Percentiles rank a stretch among this genome's conserved stretches.
Conservation (phyloP, 2,797 vertebrate species). For the Channa striata region DNA sequence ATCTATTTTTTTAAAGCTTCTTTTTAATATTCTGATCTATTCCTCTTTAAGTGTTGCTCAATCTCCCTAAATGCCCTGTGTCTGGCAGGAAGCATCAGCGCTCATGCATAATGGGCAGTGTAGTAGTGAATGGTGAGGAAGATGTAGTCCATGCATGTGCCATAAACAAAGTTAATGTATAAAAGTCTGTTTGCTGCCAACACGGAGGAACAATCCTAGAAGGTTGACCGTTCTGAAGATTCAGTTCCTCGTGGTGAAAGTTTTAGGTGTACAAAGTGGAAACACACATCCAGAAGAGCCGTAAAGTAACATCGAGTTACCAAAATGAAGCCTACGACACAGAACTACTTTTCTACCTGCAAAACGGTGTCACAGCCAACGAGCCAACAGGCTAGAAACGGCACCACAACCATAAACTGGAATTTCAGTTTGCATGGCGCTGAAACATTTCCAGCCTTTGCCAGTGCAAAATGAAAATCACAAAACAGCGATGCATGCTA, state of each 20-base stretch:
- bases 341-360: slow-evolving; percentile 23
- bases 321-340: slow-evolving; percentile 35
- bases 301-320: slow-evolving; percentile 29
- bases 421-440: slow-evolving; percentile 64
- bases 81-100: slow-evolving; percentile 56
- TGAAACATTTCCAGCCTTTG: slow-evolving; percentile 36
- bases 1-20: slow-evolving; percentile 1
- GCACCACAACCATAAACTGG: slow-evolving; percentile 46
- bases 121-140: slow-evolving; percentile 58
- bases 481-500: slow-evolving; percentile 49
- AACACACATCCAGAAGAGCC: slow-evolving; percentile 43
- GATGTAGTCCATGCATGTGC: slow-evolving; percentile 69
- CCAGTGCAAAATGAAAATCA: slow-evolving; percentile 58
- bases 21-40: not conserved
- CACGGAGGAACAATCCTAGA: slow-evolving; percentile 46
- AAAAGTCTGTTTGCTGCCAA: slow-evolving; percentile 26
- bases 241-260: slow-evolving; percentile 32
- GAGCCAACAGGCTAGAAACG: slow-evolving; percentile 21
- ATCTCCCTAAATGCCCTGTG: slow-evolving; percentile 12
- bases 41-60: slow-evolving; percentile 7
- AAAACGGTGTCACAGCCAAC: slow-evolving; percentile 25
- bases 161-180: slow-evolving; percentile 40
- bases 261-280: slow-evolving; percentile 39
- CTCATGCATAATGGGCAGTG: slow-evolving; percentile 72
- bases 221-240: slow-evolving; percentile 45